phyloP scores from a whole-genome alignment of 92 coral and sea anemone species.

The Parazoanthus swiftii region DNA sequence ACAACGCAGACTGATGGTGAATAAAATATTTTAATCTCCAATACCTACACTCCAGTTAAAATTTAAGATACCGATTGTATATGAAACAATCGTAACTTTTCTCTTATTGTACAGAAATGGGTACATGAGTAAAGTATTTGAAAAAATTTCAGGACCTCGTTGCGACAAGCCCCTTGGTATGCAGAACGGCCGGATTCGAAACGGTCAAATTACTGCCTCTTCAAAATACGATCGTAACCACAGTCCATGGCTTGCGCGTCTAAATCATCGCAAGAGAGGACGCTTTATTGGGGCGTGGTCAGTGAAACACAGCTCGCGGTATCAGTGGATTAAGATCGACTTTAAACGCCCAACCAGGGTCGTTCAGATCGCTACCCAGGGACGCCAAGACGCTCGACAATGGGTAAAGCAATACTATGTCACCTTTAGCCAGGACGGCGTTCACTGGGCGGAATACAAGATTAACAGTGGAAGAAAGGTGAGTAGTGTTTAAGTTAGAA shows the following conservation, averaged over 20 bases:
- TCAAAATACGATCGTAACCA: conserved; percentile 10
- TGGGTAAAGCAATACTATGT: conserved; percentile 37
- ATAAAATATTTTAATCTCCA: background rate
- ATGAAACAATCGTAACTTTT: background rate
- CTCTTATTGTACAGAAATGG: background rate
- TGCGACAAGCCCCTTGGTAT: conserved; percentile 46
- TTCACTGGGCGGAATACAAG: conserved; percentile 41
- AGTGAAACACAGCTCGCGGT: conserved; percentile 23
- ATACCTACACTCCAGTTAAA: background rate
- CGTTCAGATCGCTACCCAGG: conserved; percentile 38
- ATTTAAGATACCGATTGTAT: background rate
- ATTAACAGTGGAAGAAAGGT: conserved; percentile 36
- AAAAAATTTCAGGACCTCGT: conserved; percentile 26
- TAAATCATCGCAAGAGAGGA: conserved; percentile 28
- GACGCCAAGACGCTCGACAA: conserved; percentile 22
- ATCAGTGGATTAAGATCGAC: conserved; percentile 37
- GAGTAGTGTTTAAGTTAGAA: background rate
- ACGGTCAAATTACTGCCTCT: conserved; percentile 31
- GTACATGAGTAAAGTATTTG: background rate
- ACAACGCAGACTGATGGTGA: background rate
- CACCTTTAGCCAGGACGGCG: conserved; percentile 27
- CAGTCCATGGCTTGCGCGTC: conserved; percentile 37
- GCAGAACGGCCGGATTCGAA: conserved; percentile 34
- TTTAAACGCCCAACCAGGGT: conserved; percentile 22
- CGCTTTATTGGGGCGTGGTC: conserved; percentile 13